phyloP scores from a whole-genome alignment of 92 coral and sea anemone genomes.

The Actinostola sp. region DNA sequence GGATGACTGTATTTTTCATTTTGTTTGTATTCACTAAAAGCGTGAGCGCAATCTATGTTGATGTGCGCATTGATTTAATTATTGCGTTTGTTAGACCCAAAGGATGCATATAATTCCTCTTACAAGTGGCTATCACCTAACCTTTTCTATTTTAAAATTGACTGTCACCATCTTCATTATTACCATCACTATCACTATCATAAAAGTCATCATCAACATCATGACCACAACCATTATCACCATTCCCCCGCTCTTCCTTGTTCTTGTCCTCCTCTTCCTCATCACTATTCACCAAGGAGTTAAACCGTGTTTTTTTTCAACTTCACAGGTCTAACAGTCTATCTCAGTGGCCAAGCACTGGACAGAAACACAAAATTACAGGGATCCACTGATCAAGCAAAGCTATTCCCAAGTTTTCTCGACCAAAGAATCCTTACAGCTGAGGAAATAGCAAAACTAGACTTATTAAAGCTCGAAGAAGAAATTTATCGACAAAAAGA shows the following conservation, averaged over 20 bases:
- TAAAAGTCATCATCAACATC: too few relatives aligned
- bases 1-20: too few relatives aligned
- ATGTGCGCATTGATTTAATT: too few relatives aligned
- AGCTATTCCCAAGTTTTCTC: slow-evolving; percentile 27
- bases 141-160: too few relatives aligned
- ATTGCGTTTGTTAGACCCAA: too few relatives aligned
- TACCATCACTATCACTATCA: too few relatives aligned
- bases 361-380: slow-evolving; percentile 49
- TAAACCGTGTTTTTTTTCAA: background rate
- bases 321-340: slow-evolving; percentile 55
- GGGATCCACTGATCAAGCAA: slow-evolving; percentile 19
- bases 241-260: background rate
- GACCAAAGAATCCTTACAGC: slow-evolving; percentile 41
- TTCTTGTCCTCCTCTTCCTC: background rate
- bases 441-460: slow-evolving; percentile 34
- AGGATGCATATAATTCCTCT: too few relatives aligned
- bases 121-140: too few relatives aligned
- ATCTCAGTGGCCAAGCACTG: slow-evolving; percentile 43
- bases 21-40: too few relatives aligned
- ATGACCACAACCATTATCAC: too few relatives aligned
- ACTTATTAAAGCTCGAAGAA: slow-evolving; percentile 55
- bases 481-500: slow-evolving; percentile 40
- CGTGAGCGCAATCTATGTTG: too few relatives aligned
- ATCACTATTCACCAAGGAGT: background rate
- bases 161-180: too few relatives aligned